Conservation (phyloP, 2,113 vertebrate species). For the Petromus typicus region DNA sequence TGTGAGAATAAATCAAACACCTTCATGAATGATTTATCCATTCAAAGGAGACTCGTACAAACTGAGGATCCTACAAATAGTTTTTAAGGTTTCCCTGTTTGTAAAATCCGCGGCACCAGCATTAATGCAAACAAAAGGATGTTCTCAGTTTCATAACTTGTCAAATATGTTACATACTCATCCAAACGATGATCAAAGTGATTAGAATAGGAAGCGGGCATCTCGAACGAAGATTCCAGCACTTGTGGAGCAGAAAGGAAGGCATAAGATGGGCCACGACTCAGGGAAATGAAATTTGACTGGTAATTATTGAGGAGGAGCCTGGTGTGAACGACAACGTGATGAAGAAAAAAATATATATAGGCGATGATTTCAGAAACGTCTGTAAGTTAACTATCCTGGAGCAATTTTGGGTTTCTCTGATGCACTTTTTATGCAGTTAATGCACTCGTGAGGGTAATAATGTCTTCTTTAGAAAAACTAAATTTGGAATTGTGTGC, state of each 20-base stretch:
- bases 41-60: not conserved
- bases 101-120: not conserved
- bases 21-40: not conserved
- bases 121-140: not conserved
- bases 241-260: not conserved
- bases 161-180: not conserved
- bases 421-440: not conserved
- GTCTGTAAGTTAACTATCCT: not conserved
- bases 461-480: not conserved
- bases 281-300: rapidly evolving
- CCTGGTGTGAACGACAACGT: not conserved
- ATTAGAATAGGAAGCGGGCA: not conserved
- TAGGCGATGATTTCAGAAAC: not conserved
- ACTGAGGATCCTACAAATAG: not conserved
- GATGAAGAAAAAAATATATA: not conserved
- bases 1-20: not conserved
- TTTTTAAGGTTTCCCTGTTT: not conserved
- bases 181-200: not conserved
- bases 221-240: no score
- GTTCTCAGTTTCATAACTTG: not conserved
- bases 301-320: not conserved
- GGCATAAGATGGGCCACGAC: rapidly evolving
- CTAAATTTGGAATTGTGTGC: not conserved
- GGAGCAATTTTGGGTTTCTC: not conserved
- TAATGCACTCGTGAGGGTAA: not conserved